Percentiles rank a stretch among this genome's conserved stretches.
phyloP scores from a whole-genome alignment of 2,797 vertebrate genomes.

The Microchirus variegatus region DNA sequence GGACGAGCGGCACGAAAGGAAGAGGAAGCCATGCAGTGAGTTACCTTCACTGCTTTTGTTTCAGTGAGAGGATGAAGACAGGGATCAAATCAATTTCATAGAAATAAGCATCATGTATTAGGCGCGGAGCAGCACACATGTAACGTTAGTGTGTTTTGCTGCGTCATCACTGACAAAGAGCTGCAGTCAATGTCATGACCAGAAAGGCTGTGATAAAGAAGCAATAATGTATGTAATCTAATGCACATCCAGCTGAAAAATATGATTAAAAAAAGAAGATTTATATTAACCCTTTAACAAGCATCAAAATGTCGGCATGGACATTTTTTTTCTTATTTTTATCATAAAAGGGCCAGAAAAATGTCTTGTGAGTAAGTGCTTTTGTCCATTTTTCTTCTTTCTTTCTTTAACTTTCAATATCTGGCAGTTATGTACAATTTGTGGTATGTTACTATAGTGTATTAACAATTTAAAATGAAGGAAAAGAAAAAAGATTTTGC shows the following conservation, averaged over 20 bases:
- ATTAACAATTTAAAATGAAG: no score
- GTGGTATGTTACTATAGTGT: no score
- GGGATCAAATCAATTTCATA: background rate
- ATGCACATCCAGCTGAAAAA: background rate
- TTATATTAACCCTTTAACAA: no score
- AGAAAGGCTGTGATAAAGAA: background rate
- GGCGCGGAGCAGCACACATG: background rate
- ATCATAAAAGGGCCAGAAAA: no score
- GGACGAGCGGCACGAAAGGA: conserved; percentile 10
- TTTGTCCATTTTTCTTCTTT: no score
- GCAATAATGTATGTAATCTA: background rate
- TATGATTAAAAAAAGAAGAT: no score
- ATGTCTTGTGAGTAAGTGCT: no score
- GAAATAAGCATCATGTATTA: background rate
- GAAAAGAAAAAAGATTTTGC: no score
- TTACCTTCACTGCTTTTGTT: background rate
- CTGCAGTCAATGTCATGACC: background rate
- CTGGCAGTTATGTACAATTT: no score
- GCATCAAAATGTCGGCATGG: no score
- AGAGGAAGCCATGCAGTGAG: background rate
- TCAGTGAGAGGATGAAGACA: background rate
- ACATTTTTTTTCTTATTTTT: no score
- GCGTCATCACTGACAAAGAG: conserved; percentile 7
- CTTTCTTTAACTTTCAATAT: no score
- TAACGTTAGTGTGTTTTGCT: background rate